Evolutionary conservation across 2,888 invertebrate species (phyloP).

Genomic region (Tipula vernalis): DNA sequence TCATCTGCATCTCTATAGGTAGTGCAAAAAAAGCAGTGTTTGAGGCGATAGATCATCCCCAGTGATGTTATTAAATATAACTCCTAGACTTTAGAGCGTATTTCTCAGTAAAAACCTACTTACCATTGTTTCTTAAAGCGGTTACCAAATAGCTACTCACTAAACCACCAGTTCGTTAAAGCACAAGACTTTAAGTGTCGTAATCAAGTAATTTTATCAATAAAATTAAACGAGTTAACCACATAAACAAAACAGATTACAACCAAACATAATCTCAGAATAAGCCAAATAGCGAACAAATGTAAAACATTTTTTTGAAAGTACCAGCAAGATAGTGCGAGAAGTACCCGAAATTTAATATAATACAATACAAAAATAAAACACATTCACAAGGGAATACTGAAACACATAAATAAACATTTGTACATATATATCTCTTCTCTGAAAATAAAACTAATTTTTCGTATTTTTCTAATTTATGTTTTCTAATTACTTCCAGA

Average conservation of each 20-base stretch:
- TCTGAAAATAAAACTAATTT: neutral
- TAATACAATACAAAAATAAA: neutral
- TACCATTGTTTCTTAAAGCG: too few species aligned
- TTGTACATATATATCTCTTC: neutral
- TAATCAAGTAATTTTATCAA: neutral
- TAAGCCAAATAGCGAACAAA: neutral
- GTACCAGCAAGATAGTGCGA: neutral
- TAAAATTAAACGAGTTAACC: neutral
- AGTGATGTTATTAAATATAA: too few species aligned
- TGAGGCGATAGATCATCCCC: too few species aligned
- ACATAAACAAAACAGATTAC: neutral
- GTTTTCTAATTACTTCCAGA: neutral
- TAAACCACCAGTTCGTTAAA: too few species aligned
- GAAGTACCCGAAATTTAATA: neutral
- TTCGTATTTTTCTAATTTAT: neutral
- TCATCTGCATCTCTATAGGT: too few species aligned
- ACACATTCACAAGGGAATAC: neutral
- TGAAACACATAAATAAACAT: neutral
- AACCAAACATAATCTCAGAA: neutral
- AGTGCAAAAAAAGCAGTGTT: too few species aligned
- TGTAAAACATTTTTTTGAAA: neutral
- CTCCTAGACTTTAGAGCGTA: too few species aligned
- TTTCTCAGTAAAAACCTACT: too few species aligned
- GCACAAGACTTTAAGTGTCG: neutral
- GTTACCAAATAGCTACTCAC: too few species aligned